A percentile compares a stretch with the other conserved stretches of the same genome.
Conservation (phyloP, 2,888 invertebrate species). For the Clistopyga incitator region DNA sequence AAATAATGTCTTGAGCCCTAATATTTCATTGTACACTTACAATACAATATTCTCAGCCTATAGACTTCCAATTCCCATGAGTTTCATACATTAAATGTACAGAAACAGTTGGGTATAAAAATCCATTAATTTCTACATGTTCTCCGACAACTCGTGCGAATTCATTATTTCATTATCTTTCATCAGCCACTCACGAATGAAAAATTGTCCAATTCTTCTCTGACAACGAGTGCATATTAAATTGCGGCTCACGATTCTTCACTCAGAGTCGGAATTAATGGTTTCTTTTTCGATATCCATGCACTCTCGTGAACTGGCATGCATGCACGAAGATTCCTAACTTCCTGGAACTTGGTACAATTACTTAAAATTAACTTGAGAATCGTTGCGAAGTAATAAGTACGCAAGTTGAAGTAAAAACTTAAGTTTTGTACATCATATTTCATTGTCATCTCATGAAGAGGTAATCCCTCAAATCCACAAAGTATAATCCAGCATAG, state of each 20-base stretch:
- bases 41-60: background rate
- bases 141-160: conserved; percentile 6
- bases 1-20: conserved; percentile 1
- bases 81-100: conserved; percentile 3
- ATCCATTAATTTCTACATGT: conserved; percentile 1
- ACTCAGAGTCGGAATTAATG: conserved; percentile 8
- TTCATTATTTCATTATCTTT: conserved; percentile 16
- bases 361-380: background rate
- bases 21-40: too few species aligned
- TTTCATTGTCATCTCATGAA: background rate
- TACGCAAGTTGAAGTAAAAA: background rate
- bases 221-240: conserved; percentile 4
- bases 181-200: conserved; percentile 1
- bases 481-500: background rate
- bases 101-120: conserved; percentile 8
- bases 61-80: background rate
- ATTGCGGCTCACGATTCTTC: conserved; percentile 2
- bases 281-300: background rate
- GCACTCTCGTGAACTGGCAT: background rate
- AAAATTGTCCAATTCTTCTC: conserved; percentile 21
- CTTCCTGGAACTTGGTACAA: background rate
- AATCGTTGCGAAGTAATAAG: background rate
- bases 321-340: background rate
- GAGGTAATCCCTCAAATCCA: background rate
- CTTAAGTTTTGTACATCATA: background rate